Evolutionary conservation across 1,140 invertebrate species (phyloP), one percentile per base, ranked within the genome.

Genomic region (Rhizoglyphus robini): DNA sequence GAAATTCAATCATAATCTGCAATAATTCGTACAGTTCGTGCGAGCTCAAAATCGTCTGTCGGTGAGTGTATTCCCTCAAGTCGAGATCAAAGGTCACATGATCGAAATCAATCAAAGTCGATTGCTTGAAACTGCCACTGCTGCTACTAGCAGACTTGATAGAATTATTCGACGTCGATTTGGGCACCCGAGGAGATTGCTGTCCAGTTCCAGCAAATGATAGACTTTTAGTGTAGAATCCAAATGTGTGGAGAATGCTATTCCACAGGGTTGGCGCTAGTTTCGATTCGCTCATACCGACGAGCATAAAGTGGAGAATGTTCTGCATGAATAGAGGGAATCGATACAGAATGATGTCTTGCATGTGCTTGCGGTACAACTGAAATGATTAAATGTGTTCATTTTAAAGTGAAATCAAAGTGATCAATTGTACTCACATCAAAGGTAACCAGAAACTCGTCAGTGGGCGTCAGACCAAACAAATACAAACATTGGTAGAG

Each of bases 391-490:
- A n/a, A n/a, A n/a, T n/a, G n/a, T n/a, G n/a, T n/a, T n/a, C n/a
- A n/a, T n/a, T n/a, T n/a, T n/a, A n/a, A n/a, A n/a, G n/a, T n/a
- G n/a, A n/a, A n/a, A n/a, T n/a, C n/a, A 51, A 11, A 20, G 20
- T 51, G 20, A n/a, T n/a, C n/a, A n/a, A 5, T 11, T 61, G 25
- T 31, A n/a, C 20, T 66, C 29, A 63, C 65, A 31, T 65, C 65
- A 31, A 67, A 65, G 5, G 34, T 46, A 11, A 63, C 32, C 4
- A 66, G 15, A 66, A 49, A 66, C 18, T 63, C 58, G 18, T 66
- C 57, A 29, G 23, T 60, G 13, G 58, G 58, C 5, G 25, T 36
- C 5, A 13, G 5, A 4, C 65, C 65, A 32, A 66, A 63, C 8
- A 25, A 20, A 27, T 34, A 1, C 15, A 66, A 20, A 38, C 29